Conservation (phyloP, 2,797 vertebrate genomes). For the Catostomus latipinnis region DNA sequence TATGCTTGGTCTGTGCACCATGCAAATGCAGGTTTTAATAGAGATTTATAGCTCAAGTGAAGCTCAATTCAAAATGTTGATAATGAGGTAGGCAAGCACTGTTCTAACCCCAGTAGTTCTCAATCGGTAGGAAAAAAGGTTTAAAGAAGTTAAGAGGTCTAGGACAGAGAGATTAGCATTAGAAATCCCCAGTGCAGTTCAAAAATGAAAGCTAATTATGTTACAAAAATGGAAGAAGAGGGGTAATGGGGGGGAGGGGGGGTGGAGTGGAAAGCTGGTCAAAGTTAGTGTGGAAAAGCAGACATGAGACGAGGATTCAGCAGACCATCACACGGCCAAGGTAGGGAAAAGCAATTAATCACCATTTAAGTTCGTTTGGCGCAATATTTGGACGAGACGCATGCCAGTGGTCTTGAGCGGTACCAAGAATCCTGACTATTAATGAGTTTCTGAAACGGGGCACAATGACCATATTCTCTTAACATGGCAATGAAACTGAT, state of each 20-base stretch:
- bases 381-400: slow-evolving; percentile 62
- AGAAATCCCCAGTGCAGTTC: slow-evolving; percentile 74
- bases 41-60: slow-evolving; percentile 84
- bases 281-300: slow-evolving; percentile 62
- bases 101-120: slow-evolving; percentile 84
- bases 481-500: slow-evolving; percentile 12
- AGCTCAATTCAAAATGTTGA: slow-evolving; percentile 83
- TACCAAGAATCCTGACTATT: slow-evolving; percentile 59
- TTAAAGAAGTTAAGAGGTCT: slow-evolving; percentile 83
- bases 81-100: slow-evolving; percentile 88
- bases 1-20: slow-evolving; percentile 75
- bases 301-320: slow-evolving; percentile 69
- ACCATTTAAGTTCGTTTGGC: slow-evolving; percentile 65
- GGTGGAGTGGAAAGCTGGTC: slow-evolving; percentile 44
- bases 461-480: slow-evolving; percentile 26
- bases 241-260: slow-evolving; percentile 44
- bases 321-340: slow-evolving; percentile 68
- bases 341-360: slow-evolving; percentile 70
- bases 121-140: slow-evolving; percentile 78
- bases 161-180: slow-evolving; percentile 88
- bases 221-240: slow-evolving; percentile 73
- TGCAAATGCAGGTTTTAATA: slow-evolving; percentile 85
- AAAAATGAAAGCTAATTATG: slow-evolving; percentile 83
- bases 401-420: slow-evolving; percentile 65
- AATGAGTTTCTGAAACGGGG: slow-evolving; percentile 61